phyloP scores from a whole-genome alignment of 2,888 invertebrate genomes.

The Helicoverpa assulta region DNA sequence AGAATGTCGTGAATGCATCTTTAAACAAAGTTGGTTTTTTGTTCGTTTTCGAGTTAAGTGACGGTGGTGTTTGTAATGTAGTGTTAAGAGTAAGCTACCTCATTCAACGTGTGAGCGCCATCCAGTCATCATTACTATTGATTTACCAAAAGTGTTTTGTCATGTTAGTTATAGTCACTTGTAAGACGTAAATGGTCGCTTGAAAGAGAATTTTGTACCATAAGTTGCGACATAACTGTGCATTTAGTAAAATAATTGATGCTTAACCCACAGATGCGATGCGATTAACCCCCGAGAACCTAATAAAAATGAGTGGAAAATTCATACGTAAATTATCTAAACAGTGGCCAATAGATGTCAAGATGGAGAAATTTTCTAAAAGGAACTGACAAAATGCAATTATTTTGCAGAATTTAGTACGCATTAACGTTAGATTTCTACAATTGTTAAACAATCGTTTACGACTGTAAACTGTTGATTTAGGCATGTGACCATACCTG shows the following conservation, averaged over 20 bases:
- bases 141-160: conserved; percentile 14
- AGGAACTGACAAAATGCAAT: background rate
- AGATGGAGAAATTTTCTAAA: background rate
- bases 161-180: conserved; percentile 12
- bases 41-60: conserved; percentile 34
- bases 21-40: conserved; percentile 58
- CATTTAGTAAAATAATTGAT: background rate
- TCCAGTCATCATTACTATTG: conserved; percentile 2
- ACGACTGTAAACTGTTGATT: background rate
- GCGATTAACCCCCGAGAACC: background rate
- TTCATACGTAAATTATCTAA: background rate
- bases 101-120: conserved; percentile 8
- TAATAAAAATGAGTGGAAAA: background rate
- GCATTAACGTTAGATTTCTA: background rate
- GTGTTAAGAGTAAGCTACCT: conserved; percentile 14
- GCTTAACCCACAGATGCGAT: background rate
- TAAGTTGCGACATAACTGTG: background rate
- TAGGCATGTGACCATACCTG: background rate
- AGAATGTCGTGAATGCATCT: conserved; percentile 61
- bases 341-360: background rate
- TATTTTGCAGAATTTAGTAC: background rate
- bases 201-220: conserved; percentile 5
- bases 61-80: conserved; percentile 37
- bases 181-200: no score
- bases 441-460: background rate